phyloP scores from a whole-genome alignment of 2,888 invertebrate species.

The Tenthredo scrophulariae region DNA sequence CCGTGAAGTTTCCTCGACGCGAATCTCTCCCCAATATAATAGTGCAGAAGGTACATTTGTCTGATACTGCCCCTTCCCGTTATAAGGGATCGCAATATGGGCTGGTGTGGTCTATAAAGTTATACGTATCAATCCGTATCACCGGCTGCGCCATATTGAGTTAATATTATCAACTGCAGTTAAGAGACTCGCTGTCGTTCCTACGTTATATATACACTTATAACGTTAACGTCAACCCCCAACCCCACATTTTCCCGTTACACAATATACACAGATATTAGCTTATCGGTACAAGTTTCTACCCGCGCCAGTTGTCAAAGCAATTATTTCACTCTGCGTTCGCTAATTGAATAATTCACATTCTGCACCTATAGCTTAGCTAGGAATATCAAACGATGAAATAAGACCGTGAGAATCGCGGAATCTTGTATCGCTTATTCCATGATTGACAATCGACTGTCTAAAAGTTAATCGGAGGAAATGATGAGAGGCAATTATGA shows the following conservation, averaged over 20 bases:
- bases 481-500: neutral
- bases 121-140: constrained; percentile 65
- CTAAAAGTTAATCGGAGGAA: neutral
- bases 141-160: constrained; percentile 60
- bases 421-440: neutral
- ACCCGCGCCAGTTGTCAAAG: constrained; percentile 22
- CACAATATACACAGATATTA: constrained; percentile 14
- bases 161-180: constrained; percentile 69
- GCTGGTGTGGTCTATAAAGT: constrained; percentile 64
- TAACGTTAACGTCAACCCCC: neutral
- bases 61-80: constrained; percentile 52
- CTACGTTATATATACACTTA: constrained; percentile 14
- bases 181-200: constrained; percentile 32
- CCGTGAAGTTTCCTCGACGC: neutral
- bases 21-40: constrained; percentile 35
- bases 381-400: neutral
- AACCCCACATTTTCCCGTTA: neutral
- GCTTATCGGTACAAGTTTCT: constrained; percentile 27
- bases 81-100: constrained; percentile 49
- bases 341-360: constrained; percentile 24
- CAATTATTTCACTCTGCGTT: constrained; percentile 12
- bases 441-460: neutral
- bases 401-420: neutral
- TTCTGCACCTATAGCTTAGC: neutral
- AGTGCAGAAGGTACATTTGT: constrained; percentile 54